Conservation (phyloP, 2,888 invertebrate genomes). For the Cryptus viduatorius region DNA sequence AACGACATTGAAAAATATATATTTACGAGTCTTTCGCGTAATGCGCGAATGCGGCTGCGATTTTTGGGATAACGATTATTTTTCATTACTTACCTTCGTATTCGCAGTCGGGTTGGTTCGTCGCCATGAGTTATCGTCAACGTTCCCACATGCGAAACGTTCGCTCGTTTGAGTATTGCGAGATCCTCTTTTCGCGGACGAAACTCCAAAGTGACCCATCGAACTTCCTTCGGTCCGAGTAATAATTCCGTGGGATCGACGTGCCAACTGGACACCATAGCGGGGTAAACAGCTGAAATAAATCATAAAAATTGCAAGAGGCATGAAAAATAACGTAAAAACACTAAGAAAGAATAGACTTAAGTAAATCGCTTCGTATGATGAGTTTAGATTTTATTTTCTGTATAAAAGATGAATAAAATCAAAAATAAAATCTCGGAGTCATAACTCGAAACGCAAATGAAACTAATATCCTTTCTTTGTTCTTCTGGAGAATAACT, state of each 20-base stretch:
- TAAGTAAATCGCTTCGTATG: too few relatives aligned
- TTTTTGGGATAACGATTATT: neutral
- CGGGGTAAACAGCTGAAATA: slow-evolving; percentile 79
- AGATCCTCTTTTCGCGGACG: slow-evolving; percentile 86
- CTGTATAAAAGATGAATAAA: too few relatives aligned
- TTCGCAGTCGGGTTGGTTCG: slow-evolving; percentile 85
- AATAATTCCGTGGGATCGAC: slow-evolving; percentile 85
- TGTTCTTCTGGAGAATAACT: neutral
- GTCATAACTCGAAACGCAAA: too few relatives aligned
- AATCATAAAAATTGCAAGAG: too few relatives aligned
- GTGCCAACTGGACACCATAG: slow-evolving; percentile 80
- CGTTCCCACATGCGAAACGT: slow-evolving; percentile 84
- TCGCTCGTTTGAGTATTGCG: slow-evolving; percentile 80
- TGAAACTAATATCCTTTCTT: neutral
- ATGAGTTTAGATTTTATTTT: too few relatives aligned
- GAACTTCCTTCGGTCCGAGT: slow-evolving; percentile 83
- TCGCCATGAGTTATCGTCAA: slow-evolving; percentile 86
- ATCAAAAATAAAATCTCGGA: too few relatives aligned
- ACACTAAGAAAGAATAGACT: too few relatives aligned
- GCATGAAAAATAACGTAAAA: too few relatives aligned
- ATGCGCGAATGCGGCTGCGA: neutral
- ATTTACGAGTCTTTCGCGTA: neutral
- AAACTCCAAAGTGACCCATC: slow-evolving; percentile 84
- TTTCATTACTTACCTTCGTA: slow-evolving; percentile 77
- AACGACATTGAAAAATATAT: neutral